Evolutionary conservation across 2,113 vertebrate species (phyloP).

Genomic region (Gambusia holbrooki): DNA sequence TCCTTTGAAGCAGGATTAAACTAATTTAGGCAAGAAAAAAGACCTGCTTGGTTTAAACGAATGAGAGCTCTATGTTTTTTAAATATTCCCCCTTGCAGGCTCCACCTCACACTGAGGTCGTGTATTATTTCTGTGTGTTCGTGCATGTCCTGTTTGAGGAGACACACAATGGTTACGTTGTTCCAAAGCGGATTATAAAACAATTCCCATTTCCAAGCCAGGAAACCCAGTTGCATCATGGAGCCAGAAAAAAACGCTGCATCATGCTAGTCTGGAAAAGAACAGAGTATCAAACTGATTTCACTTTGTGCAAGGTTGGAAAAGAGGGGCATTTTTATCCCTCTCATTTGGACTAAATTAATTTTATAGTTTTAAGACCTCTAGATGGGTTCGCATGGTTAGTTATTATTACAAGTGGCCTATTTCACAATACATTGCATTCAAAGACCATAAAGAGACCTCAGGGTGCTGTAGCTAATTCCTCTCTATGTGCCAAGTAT

Average conservation of each 20-base stretch:
- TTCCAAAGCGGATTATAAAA: conserved; percentile 62
- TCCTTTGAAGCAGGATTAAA: conserved; percentile 9
- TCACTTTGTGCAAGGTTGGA: conserved; percentile 1
- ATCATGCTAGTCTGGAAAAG: conserved; percentile 34
- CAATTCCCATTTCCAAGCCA: conserved; percentile 56
- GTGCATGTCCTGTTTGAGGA: conserved; percentile 36
- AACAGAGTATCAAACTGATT: not conserved
- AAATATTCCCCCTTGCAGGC: conserved; percentile 2
- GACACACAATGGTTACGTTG: conserved; percentile 60
- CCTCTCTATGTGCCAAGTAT: conserved; percentile 21
- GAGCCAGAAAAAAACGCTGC: conserved; percentile 32
- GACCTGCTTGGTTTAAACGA: not conserved
- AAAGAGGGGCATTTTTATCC: not conserved
- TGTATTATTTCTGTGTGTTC: conserved; percentile 8
- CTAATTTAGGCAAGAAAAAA: conserved; percentile 5
- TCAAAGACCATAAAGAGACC: conserved; percentile 8
- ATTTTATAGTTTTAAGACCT: not conserved
- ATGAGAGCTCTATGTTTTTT: conserved; percentile 5
- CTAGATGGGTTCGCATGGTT: conserved; percentile 5
- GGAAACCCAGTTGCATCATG: conserved; percentile 54
- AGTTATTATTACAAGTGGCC: not conserved
- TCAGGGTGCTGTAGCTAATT: conserved; percentile 36
- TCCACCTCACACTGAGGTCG: conserved; percentile 36
- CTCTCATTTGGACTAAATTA: not conserved
- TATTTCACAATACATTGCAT: conserved; percentile 1